Conservation (phyloP, 2,888 invertebrate genomes). For the Amphipyra berbera region DNA sequence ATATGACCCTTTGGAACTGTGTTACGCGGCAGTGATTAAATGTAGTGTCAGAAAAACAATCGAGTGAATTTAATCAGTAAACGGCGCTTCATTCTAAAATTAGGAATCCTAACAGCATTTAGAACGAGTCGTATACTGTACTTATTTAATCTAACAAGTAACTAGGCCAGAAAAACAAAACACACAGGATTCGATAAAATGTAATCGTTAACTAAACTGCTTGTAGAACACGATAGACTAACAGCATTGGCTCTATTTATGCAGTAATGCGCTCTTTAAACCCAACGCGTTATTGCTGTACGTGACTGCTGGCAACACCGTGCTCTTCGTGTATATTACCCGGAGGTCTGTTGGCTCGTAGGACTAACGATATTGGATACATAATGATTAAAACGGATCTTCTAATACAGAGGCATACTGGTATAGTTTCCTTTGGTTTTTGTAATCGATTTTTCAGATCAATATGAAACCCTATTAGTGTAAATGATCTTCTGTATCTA, state of each 20-base stretch:
- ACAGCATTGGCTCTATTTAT: constrained; percentile 26
- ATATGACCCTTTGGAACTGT: too few species aligned
- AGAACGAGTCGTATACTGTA: too few species aligned
- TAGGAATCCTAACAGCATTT: too few species aligned
- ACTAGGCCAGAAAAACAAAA: constrained; percentile 4
- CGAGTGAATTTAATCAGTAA: too few species aligned
- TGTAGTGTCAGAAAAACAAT: too few species aligned
- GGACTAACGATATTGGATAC: constrained; percentile 31
- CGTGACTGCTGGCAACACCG: constrained; percentile 35
- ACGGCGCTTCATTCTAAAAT: too few species aligned
- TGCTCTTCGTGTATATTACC: constrained; percentile 14
- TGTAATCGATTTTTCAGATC: too few species aligned
- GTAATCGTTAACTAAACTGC: constrained; percentile 11
- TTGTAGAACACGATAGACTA: constrained; percentile 16
- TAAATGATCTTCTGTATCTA: too few species aligned
- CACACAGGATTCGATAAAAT: constrained; percentile 2
- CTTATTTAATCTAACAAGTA: too few species aligned
- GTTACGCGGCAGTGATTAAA: too few species aligned
- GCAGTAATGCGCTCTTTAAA: constrained; percentile 34
- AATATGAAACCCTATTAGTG: too few species aligned
- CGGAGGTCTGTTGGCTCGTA: constrained; percentile 6
- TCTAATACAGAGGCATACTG: background rate
- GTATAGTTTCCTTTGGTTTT: background rate
- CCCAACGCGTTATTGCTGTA: constrained; percentile 23
- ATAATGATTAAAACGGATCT: constrained; percentile 13